A percentile compares a stretch with the other conserved stretches of the same genome.
Evolutionary conservation across 2,113 vertebrate genomes (phyloP).

Genomic region (Sakesphorus luctuosus): DNA sequence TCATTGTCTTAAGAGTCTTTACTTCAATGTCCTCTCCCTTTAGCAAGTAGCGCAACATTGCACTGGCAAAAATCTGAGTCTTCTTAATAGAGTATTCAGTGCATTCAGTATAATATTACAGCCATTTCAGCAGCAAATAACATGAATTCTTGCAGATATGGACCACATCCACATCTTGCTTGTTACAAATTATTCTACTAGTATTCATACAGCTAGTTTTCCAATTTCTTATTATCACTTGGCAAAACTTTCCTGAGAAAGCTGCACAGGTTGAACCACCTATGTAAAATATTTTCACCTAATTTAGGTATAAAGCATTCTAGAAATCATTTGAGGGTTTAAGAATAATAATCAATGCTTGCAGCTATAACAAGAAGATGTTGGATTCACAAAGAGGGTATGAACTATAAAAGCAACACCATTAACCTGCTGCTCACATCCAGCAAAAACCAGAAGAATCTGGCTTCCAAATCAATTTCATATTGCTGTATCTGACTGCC

Average conservation of each 20-base stretch:
- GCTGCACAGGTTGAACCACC: neutral
- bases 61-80: neutral
- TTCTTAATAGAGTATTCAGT: neutral
- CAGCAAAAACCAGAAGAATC: neutral
- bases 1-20: neutral
- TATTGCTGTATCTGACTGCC: neutral
- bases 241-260: neutral
- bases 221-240: neutral
- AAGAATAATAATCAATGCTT: neutral
- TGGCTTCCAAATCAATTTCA: neutral
- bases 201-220: neutral
- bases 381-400: neutral
- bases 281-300: neutral
- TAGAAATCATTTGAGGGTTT: neutral
- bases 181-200: neutral
- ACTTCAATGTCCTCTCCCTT: neutral
- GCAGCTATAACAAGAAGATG: fast-evolving
- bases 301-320: neutral
- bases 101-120: neutral
- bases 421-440: neutral
- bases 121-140: neutral
- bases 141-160: neutral
- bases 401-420: neutral
- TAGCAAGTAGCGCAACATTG: neutral
- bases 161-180: neutral